Evolutionary conservation across 2,113 vertebrate species (phyloP).

Genomic region (Capreolus pygargus): DNA sequence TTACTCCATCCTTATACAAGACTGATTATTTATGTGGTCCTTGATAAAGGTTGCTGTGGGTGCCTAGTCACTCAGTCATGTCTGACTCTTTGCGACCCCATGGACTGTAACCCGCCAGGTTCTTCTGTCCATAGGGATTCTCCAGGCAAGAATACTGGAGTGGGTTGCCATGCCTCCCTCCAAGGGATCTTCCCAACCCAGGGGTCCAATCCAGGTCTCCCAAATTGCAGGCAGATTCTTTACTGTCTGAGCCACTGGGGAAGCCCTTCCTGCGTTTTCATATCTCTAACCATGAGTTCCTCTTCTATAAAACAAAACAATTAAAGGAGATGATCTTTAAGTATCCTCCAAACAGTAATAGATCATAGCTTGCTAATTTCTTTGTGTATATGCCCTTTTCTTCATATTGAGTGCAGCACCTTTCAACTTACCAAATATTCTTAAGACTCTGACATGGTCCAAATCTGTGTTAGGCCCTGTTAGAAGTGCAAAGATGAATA

Average conservation of each 20-base stretch:
- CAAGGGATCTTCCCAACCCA: background rate
- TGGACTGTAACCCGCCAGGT: background rate
- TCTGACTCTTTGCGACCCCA: background rate
- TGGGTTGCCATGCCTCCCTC: background rate
- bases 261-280: background rate
- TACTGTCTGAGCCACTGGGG: background rate
- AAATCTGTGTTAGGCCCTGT: background rate
- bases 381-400: background rate
- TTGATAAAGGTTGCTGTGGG: background rate
- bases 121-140: background rate
- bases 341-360: background rate
- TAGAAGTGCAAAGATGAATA: background rate
- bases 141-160: background rate
- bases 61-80: background rate
- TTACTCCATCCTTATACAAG: background rate
- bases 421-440: background rate
- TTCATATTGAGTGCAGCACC: background rate
- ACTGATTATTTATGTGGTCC: background rate
- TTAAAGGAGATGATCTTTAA: background rate
- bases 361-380: background rate
- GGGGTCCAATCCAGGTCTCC: background rate
- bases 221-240: background rate
- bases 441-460: background rate
- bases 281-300: background rate
- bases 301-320: background rate